Evolutionary conservation across 2,888 invertebrate species (phyloP), one percentile per base, ranked within the genome.

Genomic region (Hypena proboscidalis): DNA sequence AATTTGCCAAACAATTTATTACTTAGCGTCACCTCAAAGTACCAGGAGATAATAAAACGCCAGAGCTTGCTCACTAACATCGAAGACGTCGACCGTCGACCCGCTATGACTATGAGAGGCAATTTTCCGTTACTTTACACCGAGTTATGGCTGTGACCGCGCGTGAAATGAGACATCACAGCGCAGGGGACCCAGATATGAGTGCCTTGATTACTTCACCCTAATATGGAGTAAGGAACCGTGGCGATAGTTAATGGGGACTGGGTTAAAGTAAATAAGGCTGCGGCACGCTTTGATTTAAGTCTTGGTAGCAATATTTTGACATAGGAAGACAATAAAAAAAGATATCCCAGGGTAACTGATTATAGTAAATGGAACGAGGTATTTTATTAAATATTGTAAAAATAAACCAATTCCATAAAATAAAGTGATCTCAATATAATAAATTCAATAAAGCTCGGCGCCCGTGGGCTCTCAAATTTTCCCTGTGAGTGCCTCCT

Each of bases 61-160:
- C 41, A 45, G 40, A 45, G 40, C 32, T 35, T 49, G 29, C 23
- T 29, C 37, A 6, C 33, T 48, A 50, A 36, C 14, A 23, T 13
- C 21, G 10, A 41, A 36, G 43, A 45, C 32, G 26, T 30, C 54
- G 53, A 51, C 42, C 25, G 33, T 9, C 44, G 53, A 40, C 32
- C 43, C 27, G 36, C 46, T 41, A 33, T 13, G 32, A 45, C 52
- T 47, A 51, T 60, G 60, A 52, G 56, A 66, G 60, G 60, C 55
- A 52, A 65, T 67, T 67, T 63, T 64, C 68, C 62, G 67, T 69
- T 65, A 69, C 49, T 67, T 63, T 63, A 64, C 60, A 57, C 55
- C 44, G 42, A 56, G 65, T 65, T 69, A 69, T 58, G 51, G 51
- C 57, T 53, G 52, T 54, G 68, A 62, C 58, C 62, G 59, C 32